Evolutionary conservation across 2,797 vertebrate genomes (phyloP).

Genomic region (Coracias cyanogaster): DNA sequence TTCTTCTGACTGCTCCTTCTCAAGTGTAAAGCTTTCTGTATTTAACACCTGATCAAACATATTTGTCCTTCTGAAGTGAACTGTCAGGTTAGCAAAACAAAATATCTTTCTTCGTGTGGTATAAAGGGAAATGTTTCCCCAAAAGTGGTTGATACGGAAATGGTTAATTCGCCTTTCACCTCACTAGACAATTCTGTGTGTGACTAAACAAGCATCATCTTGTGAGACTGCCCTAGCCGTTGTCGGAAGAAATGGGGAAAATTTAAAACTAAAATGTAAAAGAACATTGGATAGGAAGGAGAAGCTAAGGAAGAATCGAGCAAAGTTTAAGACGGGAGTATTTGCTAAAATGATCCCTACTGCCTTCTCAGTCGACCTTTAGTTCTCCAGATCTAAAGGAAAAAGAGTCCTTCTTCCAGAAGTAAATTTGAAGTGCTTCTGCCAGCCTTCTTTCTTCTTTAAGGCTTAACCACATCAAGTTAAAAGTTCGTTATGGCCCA

Average conservation of each 20-base stretch:
- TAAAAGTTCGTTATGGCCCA: neutral
- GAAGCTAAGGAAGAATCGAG: neutral
- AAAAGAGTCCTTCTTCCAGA: neutral
- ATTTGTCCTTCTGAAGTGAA: neutral
- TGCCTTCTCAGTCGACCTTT: neutral
- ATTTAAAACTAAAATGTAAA: neutral
- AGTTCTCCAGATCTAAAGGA: neutral
- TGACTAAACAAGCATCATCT: neutral
- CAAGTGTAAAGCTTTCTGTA: neutral
- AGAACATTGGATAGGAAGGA: neutral
- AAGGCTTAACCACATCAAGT: neutral
- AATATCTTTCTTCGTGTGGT: neutral
- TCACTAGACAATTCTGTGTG: neutral
- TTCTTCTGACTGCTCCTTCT: neutral
- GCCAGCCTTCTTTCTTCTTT: neutral
- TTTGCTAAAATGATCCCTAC: neutral
- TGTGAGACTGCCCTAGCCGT: neutral
- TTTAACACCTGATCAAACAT: neutral
- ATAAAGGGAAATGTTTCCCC: neutral
- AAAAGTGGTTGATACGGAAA: neutral
- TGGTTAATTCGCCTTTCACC: neutral
- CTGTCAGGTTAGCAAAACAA: neutral
- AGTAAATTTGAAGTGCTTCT: neutral
- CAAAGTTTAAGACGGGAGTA: neutral
- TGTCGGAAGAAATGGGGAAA: neutral